Evolutionary conservation across 2,113 vertebrate genomes (phyloP).

Genomic region (Ceyx cyanopectus): DNA sequence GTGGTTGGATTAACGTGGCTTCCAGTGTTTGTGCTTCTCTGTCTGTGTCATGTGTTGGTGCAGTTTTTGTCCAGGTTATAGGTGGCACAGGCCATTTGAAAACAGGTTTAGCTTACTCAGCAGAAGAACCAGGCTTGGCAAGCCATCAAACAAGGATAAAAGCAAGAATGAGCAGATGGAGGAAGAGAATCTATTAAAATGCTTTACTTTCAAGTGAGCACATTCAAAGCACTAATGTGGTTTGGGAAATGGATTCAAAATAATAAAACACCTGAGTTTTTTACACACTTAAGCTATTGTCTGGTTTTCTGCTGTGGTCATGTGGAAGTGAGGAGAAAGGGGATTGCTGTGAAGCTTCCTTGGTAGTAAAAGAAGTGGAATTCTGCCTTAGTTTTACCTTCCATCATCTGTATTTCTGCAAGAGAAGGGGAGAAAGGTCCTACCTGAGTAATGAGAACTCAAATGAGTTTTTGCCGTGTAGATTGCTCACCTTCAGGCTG

Average conservation of each 20-base stretch:
- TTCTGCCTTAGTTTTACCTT: background rate
- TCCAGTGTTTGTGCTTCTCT: background rate
- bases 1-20: background rate
- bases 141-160: background rate
- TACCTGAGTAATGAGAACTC: background rate
- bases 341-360: rapidly evolving
- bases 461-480: background rate
- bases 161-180: background rate
- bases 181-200: background rate
- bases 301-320: background rate
- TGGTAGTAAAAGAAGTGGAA: background rate
- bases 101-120: background rate
- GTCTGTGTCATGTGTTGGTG: rapidly evolving
- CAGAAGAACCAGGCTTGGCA: background rate
- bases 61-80: background rate
- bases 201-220: background rate
- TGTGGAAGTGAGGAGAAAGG: background rate
- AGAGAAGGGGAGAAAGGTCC: background rate
- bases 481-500: background rate
- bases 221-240: background rate
- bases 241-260: background rate
- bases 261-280: background rate
- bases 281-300: rapidly evolving
- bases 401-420: background rate
- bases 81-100: background rate